These are phyloP conservation scores for Axea sp. DNA, from an alignment of 2,888 invertebrate genomes.

Conservation along the genomic window DNA sequence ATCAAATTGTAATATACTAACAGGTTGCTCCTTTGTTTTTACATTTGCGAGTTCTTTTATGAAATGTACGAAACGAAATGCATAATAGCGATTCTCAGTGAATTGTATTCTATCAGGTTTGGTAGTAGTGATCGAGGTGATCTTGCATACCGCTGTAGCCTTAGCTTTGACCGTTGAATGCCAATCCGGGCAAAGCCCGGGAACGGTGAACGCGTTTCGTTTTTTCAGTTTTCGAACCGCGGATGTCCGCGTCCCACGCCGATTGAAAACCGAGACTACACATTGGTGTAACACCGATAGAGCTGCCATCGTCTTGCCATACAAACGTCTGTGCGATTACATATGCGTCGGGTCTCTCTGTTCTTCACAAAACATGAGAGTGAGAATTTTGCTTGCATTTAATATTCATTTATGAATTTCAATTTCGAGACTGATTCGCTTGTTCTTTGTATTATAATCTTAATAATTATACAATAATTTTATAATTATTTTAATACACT, in stretches of 20 bases:
- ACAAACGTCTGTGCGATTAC: constrained; percentile 76
- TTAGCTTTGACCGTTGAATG: constrained; percentile 50
- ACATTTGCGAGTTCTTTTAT: not conserved
- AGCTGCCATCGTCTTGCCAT: constrained; percentile 78
- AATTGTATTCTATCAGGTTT: constrained; percentile 53
- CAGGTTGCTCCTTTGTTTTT: not conserved
- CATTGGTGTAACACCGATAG: constrained; percentile 71
- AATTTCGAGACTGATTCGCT: not conserved
- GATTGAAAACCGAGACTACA: constrained; percentile 68
- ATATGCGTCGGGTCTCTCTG: constrained; percentile 63
- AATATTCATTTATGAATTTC: constrained; percentile 13
- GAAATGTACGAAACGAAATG: constrained; percentile 49
- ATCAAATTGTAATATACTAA: too few species aligned
- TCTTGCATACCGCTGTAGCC: constrained; percentile 56
- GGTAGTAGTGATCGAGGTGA: constrained; percentile 50
- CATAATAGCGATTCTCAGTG: constrained; percentile 28
- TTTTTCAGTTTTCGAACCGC: constrained; percentile 61
- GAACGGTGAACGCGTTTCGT: constrained; percentile 55
- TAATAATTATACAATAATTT: too few species aligned
- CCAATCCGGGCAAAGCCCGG: constrained; percentile 59
- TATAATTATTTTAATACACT: too few species aligned
- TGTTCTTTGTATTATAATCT: not conserved
- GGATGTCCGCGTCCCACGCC: constrained; percentile 63
- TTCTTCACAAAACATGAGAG: constrained; percentile 61
- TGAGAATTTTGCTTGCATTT: constrained; percentile 64